Evolutionary conservation across 1,140 invertebrate species (phyloP), one percentile per base, ranked within the genome.

Genomic region (Papilio glaucus): DNA sequence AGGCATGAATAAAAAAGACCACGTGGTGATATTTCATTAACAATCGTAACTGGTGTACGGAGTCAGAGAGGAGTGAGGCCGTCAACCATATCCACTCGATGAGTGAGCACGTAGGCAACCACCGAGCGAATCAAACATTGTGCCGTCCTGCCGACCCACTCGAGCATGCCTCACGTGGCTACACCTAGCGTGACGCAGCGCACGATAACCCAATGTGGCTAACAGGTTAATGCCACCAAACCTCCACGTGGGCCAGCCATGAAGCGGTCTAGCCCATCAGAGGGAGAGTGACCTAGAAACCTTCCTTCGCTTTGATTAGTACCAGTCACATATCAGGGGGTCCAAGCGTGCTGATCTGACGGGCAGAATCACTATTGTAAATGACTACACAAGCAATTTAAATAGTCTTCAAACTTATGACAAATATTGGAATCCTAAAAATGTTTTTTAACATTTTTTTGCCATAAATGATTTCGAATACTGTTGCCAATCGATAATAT

Each of bases 111-210:
- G 78, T 76, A 76, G 72, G 80, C 77, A 81, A 68, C 72, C 83
- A 83, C 42, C 60, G 68, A 74, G 79, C 83, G 79, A 83, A 80
- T 79, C 82, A 80, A 79, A 75, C 79, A 73, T 69, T 75, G 72
- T 68, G 45, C 62, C 49, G 70, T 72, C 73, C 74, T 72, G 68
- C 37, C 79, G 69, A 62, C 72, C 75, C 81, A 84, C 21, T 81
- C 79, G 74, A 80, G 77, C 79, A 74, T 74, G 74, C 39, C 10
- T 74, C 78, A 84, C 78, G 78, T 82, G 78, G 71, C 63, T 41
- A 67, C 60, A 26, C 73, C 70, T 73, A 65, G 73, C 63, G 65
- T 62, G 60, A 62, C 60, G 33, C 13, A 4, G 8, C n/a, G 9
- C 10, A 42, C 41, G 41, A 42, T 42, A 42, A 42, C 10, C 41